Percentiles rank a stretch among this genome's conserved stretches.
These are phyloP conservation scores for Sorex araneus DNA, from an alignment of 2,113 vertebrate species.

Conservation along the genomic window DNA sequence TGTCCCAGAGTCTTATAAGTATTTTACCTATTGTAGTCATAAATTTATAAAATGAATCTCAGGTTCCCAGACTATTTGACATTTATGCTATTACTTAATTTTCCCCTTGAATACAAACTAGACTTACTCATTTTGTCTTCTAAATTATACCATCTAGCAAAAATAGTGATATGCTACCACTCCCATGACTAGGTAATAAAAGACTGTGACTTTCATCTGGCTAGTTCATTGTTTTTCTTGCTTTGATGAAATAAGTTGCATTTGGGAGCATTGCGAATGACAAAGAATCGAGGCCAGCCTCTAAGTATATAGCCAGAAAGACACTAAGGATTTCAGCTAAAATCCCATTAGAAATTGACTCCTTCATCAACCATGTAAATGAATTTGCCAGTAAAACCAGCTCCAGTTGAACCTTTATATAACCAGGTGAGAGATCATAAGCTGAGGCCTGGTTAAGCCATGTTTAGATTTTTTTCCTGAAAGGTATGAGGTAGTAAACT, in stretches of 20 bases:
- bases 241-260: neutral
- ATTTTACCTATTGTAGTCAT: neutral
- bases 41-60: neutral
- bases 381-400: neutral
- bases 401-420: neutral
- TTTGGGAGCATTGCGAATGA: neutral
- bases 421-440: neutral
- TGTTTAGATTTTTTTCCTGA: neutral
- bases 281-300: neutral
- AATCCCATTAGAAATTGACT: neutral
- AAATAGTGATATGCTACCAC: neutral
- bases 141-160: neutral
- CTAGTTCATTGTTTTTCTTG: neutral
- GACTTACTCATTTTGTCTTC: neutral
- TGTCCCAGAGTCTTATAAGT: neutral
- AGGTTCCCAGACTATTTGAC: neutral
- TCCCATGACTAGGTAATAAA: neutral
- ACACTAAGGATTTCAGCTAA: neutral
- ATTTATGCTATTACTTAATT: neutral
- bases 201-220: neutral
- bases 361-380: neutral
- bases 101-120: rapidly evolving
- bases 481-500: neutral
- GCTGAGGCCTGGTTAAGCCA: neutral
- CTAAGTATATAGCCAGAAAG: neutral